Conservation (phyloP, 2,797 vertebrate genomes). For the Distichodus sexfasciatus region DNA sequence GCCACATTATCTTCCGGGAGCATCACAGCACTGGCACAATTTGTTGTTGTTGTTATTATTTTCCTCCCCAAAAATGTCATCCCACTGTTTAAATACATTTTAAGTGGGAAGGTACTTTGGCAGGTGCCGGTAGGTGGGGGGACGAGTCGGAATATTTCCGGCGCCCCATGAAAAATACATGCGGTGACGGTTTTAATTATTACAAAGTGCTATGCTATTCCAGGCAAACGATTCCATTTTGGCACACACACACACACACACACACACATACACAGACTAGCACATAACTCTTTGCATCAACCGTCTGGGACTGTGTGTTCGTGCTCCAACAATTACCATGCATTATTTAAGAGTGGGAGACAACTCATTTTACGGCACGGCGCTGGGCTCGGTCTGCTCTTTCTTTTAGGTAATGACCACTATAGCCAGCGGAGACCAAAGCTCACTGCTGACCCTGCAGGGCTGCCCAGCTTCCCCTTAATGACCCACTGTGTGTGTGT, state of each 20-base stretch:
- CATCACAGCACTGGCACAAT: slow-evolving; percentile 5
- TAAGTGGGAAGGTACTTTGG: slow-evolving; percentile 39
- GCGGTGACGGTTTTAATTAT: slow-evolving; percentile 71
- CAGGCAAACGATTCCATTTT: slow-evolving; percentile 37
- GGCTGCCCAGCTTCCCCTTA: slow-evolving; percentile 4
- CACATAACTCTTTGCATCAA: slow-evolving; percentile 54
- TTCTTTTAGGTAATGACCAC: slow-evolving; percentile 16
- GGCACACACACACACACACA: slow-evolving; percentile 9
- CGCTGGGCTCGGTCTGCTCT: neutral
- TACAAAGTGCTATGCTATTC: slow-evolving; percentile 64
- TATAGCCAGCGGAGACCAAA: slow-evolving; percentile 14
- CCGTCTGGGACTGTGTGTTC: slow-evolving; percentile 59
- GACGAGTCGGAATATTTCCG: slow-evolving; percentile 48
- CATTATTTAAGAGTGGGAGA: slow-evolving; percentile 72
- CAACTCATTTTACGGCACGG: slow-evolving; percentile 55
- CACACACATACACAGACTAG: no score
- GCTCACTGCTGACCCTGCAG: slow-evolving; percentile 49
- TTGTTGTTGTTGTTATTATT: slow-evolving; percentile 16
- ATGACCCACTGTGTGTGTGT: slow-evolving; percentile 4
- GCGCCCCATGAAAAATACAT: slow-evolving; percentile 59
- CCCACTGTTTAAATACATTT: slow-evolving; percentile 38
- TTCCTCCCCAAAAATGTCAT: slow-evolving; percentile 1
- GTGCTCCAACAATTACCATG: slow-evolving; percentile 68
- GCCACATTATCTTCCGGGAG: slow-evolving; percentile 17
- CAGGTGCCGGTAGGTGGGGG: slow-evolving; percentile 38